Conservation (phyloP, 2,113 vertebrate genomes). For the Salvelinus sp. region DNA sequence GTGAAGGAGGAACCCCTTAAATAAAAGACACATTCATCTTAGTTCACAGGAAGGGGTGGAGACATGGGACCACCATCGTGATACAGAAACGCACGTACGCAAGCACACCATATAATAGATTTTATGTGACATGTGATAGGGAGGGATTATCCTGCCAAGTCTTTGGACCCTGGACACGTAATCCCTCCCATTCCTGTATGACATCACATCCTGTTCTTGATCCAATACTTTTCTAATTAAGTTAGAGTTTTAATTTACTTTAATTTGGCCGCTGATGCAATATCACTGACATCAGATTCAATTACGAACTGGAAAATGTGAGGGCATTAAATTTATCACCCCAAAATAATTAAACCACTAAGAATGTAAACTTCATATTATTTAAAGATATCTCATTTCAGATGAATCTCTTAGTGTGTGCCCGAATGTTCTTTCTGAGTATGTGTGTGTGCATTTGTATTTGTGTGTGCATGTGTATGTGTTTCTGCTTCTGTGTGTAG, state of each 20-base stretch:
- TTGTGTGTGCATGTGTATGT: neutral
- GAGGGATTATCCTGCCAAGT: neutral
- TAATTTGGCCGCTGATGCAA: too few relatives aligned
- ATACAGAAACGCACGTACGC: neutral
- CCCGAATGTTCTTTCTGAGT: neutral
- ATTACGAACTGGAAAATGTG: neutral
- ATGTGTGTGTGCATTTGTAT: neutral
- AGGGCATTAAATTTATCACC: neutral
- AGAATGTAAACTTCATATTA: too few relatives aligned
- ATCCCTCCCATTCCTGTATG: neutral
- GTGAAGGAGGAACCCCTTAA: neutral
- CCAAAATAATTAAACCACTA: neutral
- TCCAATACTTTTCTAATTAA: neutral
- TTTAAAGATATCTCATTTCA: neutral
- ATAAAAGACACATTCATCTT: neutral
- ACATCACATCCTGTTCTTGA: conserved; percentile 6
- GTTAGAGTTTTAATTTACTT: neutral
- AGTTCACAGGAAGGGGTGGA: neutral
- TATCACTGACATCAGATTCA: neutral
- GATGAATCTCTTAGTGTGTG: neutral
- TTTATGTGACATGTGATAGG: neutral
- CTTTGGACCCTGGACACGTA: neutral
- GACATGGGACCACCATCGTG: neutral
- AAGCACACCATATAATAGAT: neutral
- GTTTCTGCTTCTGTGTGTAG: neutral